Evolutionary conservation across 2,797 vertebrate genomes (phyloP).

Genomic region (Champsocephalus gunnari): DNA sequence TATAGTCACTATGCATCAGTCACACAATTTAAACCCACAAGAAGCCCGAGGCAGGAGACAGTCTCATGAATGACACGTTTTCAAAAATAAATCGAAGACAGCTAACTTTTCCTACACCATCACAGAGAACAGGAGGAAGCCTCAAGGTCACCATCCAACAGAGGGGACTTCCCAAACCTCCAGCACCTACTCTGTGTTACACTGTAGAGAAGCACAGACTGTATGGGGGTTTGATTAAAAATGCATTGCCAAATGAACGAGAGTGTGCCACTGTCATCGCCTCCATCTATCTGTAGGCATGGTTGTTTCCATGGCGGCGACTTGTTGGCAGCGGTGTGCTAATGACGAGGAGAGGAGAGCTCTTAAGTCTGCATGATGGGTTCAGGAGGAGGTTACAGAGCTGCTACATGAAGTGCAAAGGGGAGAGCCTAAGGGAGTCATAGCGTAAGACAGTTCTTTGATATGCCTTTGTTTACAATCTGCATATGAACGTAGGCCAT

Average conservation of each 20-base stretch:
- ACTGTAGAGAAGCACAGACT: slow-evolving; percentile 26
- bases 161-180: slow-evolving; percentile 48
- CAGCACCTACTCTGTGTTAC: slow-evolving; percentile 21
- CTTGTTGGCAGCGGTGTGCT: slow-evolving; percentile 71
- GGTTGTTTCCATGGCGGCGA: slow-evolving; percentile 72
- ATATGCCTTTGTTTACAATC: slow-evolving; percentile 31
- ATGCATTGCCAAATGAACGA: slow-evolving; percentile 58
- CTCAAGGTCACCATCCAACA: slow-evolving; percentile 28
- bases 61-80: slow-evolving; percentile 29
- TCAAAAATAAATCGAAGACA: slow-evolving; percentile 19
- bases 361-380: slow-evolving; percentile 63
- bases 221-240: slow-evolving; percentile 44
- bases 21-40: neutral
- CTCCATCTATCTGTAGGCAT: slow-evolving; percentile 56
- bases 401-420: slow-evolving; percentile 27
- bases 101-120: slow-evolving; percentile 30
- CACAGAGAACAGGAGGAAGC: slow-evolving; percentile 39
- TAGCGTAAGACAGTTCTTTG: slow-evolving; percentile 23
- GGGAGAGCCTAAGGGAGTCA: slow-evolving; percentile 3
- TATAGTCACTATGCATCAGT: slow-evolving; percentile 16
- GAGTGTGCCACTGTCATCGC: slow-evolving; percentile 51
- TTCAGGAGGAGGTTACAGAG: slow-evolving; percentile 80
- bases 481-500: slow-evolving; percentile 20
- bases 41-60: slow-evolving; percentile 19
- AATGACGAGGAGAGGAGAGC: slow-evolving; percentile 66